Base-by-base conservation (phyloP, 2,888 invertebrate genomes). In the Formica aserva region DNA sequence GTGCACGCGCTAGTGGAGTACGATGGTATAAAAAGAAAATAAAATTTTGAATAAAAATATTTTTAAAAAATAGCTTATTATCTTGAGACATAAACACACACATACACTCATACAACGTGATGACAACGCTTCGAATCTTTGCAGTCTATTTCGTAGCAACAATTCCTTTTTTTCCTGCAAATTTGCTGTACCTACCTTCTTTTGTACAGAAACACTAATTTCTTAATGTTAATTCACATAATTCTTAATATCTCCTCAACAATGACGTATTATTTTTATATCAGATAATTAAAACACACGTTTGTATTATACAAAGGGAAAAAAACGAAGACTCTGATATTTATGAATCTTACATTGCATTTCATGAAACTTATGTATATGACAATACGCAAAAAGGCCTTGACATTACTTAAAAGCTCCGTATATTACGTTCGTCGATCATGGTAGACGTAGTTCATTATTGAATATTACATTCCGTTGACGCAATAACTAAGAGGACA, bases 31-130 rank as follows among this genome's bases (percentile, higher is more conserved):
- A 26, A 41, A 69, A 69, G 13, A 57, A 35, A 52, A 63, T 15
- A 76, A 88, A 84, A 89, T 85, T 89, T 88, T 85, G 65, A 90
- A 87, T 89, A 90, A 90, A 88, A 85, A 82, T 89, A 87, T 88
- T 89, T 88, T 89, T 83, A 45, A 85, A 84, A 90, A 84, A 80
- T 86, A 86, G 86, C 66, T 89, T 72, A 90, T 84, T 67, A 66
- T 63, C 48, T 52, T 62, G 78, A 66, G 32, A 74, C 66, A 78
- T 63, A 85, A 48, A 52, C n/a, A 52, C 48, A 82, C 77, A 80
- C 72, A 78, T 22, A 65, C 32, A 65, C 38, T 41, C 22, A 65
- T 35, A 65, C 57, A 48, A 48, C 1, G 57, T 57, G 74, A 78
- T 78, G 78, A 86, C 82, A 83, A 77, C 57, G 85, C 85, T 86